Base-by-base conservation (phyloP, 2,888 invertebrate species). In the Lordiphosa fenestrarum region DNA sequence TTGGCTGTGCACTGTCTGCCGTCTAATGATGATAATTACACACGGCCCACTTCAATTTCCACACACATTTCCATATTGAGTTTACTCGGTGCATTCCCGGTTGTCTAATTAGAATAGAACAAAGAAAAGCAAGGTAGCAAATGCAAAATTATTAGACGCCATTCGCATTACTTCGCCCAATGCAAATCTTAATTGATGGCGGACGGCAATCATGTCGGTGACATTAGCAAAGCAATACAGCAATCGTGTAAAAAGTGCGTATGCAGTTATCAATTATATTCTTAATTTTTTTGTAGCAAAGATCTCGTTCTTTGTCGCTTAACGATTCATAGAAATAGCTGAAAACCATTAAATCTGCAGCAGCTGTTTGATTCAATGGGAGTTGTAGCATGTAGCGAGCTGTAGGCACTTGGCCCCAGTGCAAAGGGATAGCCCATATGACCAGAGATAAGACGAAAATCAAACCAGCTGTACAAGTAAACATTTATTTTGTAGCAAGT, bases 21-120 rank as follows among this genome's bases (percentile, higher is more conserved):
- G 40, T 78, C 75, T 75, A 75, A 75, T 75, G 83, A 75, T 75
- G 59, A 82, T 82, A 82, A 75, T 75, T 75, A 82, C 72, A 46
- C 52, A 56, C 62, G 37, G 30, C 15, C 23, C 15, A 5, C n/a
- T n/a, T 42, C 25, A 21, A n/a, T 4, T 21, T 6, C 21, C 47
- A 15, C 49, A 78, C 75, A 75, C 30, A n/a, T 4, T 21, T n/a
- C n/a, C 47, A 47, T 75, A 82, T 82, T 75, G 76, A 75, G 80
- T 55, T 2, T 2, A 7, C 7, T 4, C n/a, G 9, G 6, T 21
- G 46, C 33, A 10, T 6, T n/a, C 35, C 53, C 38, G 54, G 54
- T 47, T 37, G 60, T 77, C 63, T 81, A 70, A 74, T 74, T 81
- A 71, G 78, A 77, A 82, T 71, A 71, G 73, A 68, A 54, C 55